These are phyloP conservation scores for Sebastes hopkinsi DNA, from an alignment of 2,797 vertebrate species.

Conservation along the genomic window DNA sequence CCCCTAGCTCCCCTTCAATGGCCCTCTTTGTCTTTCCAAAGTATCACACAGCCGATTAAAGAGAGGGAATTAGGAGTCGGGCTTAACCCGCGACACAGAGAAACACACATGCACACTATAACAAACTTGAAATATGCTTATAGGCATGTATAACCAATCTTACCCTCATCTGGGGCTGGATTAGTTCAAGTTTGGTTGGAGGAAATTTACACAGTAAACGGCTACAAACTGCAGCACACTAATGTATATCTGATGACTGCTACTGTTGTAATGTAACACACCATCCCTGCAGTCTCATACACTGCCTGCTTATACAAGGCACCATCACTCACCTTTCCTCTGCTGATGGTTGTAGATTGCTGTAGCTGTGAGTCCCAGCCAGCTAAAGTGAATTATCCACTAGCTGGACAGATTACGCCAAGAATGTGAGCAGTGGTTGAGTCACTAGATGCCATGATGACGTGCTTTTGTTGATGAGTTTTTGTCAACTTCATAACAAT, in stretches of 20 bases:
- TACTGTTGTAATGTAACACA: background rate
- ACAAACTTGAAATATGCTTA: slow-evolving; percentile 37
- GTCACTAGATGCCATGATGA: slow-evolving; percentile 5
- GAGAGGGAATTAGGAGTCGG: slow-evolving; percentile 83
- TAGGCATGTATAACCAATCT: slow-evolving; percentile 11
- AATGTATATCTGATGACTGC: background rate
- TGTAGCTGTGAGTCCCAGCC: background rate
- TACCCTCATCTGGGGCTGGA: background rate
- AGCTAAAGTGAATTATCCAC: slow-evolving; percentile 26
- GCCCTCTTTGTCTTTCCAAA: slow-evolving; percentile 83
- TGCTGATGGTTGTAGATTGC: background rate
- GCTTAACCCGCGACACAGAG: slow-evolving; percentile 67
- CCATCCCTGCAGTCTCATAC: background rate
- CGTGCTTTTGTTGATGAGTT: background rate
- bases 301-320: background rate
- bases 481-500: background rate
- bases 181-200: background rate
- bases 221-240: background rate
- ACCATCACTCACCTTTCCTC: background rate
- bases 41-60: slow-evolving; percentile 87
- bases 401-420: slow-evolving; percentile 14
- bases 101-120: slow-evolving; percentile 18
- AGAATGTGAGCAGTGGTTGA: slow-evolving; percentile 19
- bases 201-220: background rate
- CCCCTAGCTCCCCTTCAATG: slow-evolving; percentile 74